Conservation (phyloP, 2,888 invertebrate species). For the Rhamnusium bicolor region DNA sequence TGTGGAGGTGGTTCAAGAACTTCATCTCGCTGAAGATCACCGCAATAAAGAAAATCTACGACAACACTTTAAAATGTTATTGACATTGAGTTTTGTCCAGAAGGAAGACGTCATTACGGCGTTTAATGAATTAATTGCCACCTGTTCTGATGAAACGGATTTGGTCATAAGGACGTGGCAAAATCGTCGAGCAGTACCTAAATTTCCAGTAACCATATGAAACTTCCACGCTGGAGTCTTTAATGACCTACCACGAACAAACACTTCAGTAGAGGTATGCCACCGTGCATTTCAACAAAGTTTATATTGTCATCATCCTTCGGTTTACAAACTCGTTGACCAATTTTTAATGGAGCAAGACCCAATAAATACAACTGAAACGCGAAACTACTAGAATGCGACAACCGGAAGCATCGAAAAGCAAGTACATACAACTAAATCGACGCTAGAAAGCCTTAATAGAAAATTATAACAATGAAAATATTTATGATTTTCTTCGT, state of each 20-base stretch:
- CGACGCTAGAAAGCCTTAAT: too few species aligned
- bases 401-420: background rate
- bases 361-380: background rate
- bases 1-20: slow-evolving; percentile 17
- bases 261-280: background rate
- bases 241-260: background rate
- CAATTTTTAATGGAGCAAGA: background rate
- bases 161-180: background rate
- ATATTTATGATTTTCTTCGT: too few species aligned
- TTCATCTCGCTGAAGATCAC: slow-evolving; percentile 20
- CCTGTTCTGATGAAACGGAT: background rate
- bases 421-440: background rate
- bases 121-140: background rate
- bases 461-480: too few species aligned
- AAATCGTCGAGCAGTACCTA: background rate
- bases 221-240: background rate
- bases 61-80: background rate
- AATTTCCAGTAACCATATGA: background rate
- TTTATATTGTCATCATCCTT: background rate
- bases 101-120: background rate
- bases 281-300: background rate
- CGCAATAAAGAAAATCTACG: slow-evolving; percentile 11
- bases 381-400: background rate
- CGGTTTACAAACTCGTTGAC: background rate
- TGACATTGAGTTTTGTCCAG: background rate